Percentiles rank a stretch among this genome's conserved stretches.
Evolutionary conservation across 2,888 invertebrate genomes (phyloP).

Genomic region (Eilema sororculum): DNA sequence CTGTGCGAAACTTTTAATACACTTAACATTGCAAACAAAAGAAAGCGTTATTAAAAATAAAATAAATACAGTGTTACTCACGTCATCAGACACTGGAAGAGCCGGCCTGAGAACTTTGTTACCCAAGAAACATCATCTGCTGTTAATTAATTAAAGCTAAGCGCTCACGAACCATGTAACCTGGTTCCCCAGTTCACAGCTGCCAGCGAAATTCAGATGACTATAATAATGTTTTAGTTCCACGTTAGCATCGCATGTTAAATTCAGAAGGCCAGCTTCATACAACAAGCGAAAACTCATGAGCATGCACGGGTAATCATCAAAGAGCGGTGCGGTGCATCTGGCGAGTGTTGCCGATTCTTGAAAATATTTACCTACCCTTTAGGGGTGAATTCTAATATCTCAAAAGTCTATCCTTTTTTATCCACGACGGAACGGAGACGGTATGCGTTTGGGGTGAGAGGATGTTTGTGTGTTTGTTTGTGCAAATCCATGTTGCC

Average conservation of each 20-base stretch:
- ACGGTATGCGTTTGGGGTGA: no score
- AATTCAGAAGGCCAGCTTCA: conserved; percentile 1
- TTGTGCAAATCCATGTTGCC: no score
- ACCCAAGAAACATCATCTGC: conserved; percentile 14
- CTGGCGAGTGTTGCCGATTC: no score
- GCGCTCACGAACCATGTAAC: conserved; percentile 8
- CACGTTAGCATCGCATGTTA: conserved; percentile 6
- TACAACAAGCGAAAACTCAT: neutral
- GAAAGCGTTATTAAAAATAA: conserved; percentile 3
- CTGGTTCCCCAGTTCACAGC: conserved; percentile 15
- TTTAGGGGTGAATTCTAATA: no score
- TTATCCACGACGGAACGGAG: no score
- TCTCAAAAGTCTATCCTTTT: no score
- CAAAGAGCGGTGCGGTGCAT: no score
- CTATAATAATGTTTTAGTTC: conserved; percentile 5
- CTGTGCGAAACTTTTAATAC: neutral
- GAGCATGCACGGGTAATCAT: no score
- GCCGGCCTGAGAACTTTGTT: conserved; percentile 5
- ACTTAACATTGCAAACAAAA: neutral
- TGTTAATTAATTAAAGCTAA: conserved; percentile 9
- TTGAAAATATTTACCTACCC: no score
- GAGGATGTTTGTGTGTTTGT: no score
- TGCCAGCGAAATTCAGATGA: conserved; percentile 11
- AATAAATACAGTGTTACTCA: neutral
- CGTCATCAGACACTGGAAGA: neutral